Base-by-base conservation (phyloP, 2,888 invertebrate species). In the Drosophila nigritarsus region DNA sequence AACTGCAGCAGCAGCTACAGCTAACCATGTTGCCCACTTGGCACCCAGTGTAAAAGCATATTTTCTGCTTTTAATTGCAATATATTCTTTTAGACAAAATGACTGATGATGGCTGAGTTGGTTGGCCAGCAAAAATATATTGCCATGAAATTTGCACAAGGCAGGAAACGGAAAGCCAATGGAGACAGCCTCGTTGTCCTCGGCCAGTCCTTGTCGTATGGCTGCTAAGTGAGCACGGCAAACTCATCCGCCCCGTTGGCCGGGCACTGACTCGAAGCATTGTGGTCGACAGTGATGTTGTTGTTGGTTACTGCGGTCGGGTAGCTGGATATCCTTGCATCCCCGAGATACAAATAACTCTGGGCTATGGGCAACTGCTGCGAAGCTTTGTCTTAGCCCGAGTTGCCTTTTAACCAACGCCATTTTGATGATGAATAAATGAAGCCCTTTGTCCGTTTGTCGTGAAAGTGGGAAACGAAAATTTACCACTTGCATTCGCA, bases 81-180 rank as follows among this genome's bases (percentile, higher is more conserved):
- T 87, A 90, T 87, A 87, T 87, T 87, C 87, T 87, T 86, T 86
- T 88, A 88, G 89, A 88, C 90, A 88, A 90, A 87, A 87, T 90
- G 87, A 87, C 87, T 90, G 87, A 87, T 87, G 87, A 90, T 90
- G 89, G 78, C 76, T 55, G 64, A 68, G 72, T 63, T 86, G 78
- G 51, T 68, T 74, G 78, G 66, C 71, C 80, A 64, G 88, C 81
- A 82, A 70, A 83, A 89, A 85, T 87, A 84, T 85, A 85, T 87
- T 82, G 89, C 88, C 85, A 87, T 87, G 75, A 89, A 89, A 85
- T 88, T 88, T 88, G 81, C 83, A 75, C 65, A 69, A 74, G 80
- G 48, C 87, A 84, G 85, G 85, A 84, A 86, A 72, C 90, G 90
- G 88, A 89, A 86, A 75, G 86, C 80, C 83, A 89, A 68, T 80